Evolutionary conservation across 2,113 vertebrate genomes (phyloP), one percentile per base, ranked within the genome.

Genomic region (Ramphastos sulfuratus): DNA sequence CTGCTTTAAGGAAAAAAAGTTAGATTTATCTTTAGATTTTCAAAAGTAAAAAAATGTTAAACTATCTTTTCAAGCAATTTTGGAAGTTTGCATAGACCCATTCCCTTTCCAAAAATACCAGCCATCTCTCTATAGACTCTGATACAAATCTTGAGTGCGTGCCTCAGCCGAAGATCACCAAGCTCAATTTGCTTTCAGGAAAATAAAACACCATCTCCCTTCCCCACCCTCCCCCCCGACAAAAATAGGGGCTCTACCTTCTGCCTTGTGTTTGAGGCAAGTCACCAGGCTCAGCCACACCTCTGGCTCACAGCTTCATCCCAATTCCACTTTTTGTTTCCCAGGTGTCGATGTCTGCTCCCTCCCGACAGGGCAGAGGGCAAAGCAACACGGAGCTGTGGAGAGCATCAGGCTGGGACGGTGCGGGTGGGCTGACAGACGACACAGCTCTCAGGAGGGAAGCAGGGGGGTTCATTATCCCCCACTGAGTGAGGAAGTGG

Each of bases 51-150:
- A 98, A 97, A 97, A 97, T 30, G 87, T 97, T 97, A 98, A 97
- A 97, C 97, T 97, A 91, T 97, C 95, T 42, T 97, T 96, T 96
- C 94, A 95, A 97, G 94, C 96, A 65, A 96, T 96, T 97, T 82
- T 96, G 91, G 94, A 97, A 97, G 95, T 96, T 97, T 98, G 98
- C 98, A 98, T 98, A 98, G 98, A 98, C 96, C 97, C 95, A 94
- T 97, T 97, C 96, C 96, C 96, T 97, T 97, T 98, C 97, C 97
- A 97, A 98, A 98, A 98, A 98, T 98, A 98, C 94, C 96, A 97
- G 93, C 94, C 56, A 96, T 96, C 92, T 97, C 85, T 95, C 94
- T 97, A 97, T 96, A 98, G 97, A 97, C 96, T 97, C 96, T 97
- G 96, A 94, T 96, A 95, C 79, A 97, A 97, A 97, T 42, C 42